Evolutionary conservation across 2,888 invertebrate genomes (phyloP).

Genomic region (Tiliacea aurago): DNA sequence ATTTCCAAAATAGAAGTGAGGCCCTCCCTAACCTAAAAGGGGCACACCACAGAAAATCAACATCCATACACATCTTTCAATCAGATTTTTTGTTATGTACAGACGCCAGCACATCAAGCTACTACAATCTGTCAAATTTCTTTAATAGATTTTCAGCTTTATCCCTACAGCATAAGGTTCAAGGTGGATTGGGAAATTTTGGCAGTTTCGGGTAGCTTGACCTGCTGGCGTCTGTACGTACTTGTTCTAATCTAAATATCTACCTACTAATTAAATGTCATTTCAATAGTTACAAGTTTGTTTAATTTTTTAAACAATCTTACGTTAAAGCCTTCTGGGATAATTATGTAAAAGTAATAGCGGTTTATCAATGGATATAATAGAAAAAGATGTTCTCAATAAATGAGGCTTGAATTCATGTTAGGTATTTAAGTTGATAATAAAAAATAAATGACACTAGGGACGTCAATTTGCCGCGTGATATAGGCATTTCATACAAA

Average conservation of each 20-base stretch:
- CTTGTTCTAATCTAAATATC: background rate
- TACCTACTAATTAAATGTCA: slow-evolving; percentile 8
- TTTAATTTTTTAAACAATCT: background rate
- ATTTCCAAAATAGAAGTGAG: slow-evolving; percentile 1
- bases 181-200: no score
- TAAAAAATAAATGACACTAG: no score
- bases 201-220: no score
- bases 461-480: no score
- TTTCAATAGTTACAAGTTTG: background rate
- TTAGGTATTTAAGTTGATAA: no score
- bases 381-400: background rate
- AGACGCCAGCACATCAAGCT: no score
- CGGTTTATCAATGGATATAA: background rate
- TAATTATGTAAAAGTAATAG: background rate
- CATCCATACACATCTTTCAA: background rate
- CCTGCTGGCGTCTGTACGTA: no score
- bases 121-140: no score
- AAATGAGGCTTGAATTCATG: no score
- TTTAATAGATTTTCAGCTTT: no score
- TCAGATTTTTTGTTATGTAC: background rate
- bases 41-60: background rate
- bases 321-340: background rate
- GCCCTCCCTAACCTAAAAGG: background rate
- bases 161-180: no score
- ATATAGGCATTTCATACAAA: no score